These are phyloP conservation scores for human (Homo sapiens) DNA, from an alignment of 2,113 vertebrate genomes.

Conservation along the genomic window DNA sequence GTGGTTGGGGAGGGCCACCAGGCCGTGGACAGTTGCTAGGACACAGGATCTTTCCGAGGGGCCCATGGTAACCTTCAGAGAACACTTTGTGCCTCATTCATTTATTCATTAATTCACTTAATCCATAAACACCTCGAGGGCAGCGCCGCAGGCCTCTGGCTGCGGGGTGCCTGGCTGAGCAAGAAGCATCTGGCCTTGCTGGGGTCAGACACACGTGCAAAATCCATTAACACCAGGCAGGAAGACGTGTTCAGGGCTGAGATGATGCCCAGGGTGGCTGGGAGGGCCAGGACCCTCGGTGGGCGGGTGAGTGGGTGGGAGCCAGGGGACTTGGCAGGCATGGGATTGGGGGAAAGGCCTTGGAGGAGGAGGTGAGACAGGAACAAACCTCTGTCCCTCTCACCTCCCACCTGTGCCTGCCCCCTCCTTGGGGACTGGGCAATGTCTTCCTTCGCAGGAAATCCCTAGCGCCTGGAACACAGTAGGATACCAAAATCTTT, in stretches of 20 bases:
- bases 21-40: slow-evolving; percentile 58
- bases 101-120: slow-evolving; percentile 73
- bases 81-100: slow-evolving; percentile 51
- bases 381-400: accelerated
- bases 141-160: not conserved
- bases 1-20: not conserved
- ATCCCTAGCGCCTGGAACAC: accelerated
- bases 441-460: accelerated
- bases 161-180: not conserved
- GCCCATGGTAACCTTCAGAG: slow-evolving; percentile 49
- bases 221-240: not conserved
- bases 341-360: not conserved
- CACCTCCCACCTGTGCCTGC: accelerated
- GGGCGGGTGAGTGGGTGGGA: accelerated
- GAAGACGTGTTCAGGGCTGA: accelerated
- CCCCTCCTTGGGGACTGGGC: not conserved
- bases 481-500: not conserved
- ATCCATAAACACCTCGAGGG: slow-evolving; percentile 53
- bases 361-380: accelerated
- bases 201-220: not conserved
- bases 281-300: not conserved
- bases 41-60: slow-evolving; percentile 28
- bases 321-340: not conserved
- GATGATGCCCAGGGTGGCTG: accelerated
- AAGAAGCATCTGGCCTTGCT: not conserved